phyloP scores from a whole-genome alignment of 2,797 vertebrate species.

The Balearica regulorum region DNA sequence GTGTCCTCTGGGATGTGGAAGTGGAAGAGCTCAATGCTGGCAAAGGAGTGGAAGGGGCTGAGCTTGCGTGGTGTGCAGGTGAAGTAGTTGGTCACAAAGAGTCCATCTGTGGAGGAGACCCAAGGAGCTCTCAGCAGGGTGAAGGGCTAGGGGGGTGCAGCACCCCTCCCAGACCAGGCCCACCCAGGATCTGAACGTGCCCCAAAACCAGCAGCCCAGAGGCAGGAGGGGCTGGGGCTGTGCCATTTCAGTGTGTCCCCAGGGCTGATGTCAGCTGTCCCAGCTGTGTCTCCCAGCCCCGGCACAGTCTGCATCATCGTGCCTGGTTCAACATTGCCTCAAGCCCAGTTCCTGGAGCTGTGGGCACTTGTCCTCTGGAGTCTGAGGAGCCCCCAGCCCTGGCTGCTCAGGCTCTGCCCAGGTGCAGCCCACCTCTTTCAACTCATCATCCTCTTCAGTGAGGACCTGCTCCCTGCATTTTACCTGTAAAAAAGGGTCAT shows the following conservation, averaged over 20 bases:
- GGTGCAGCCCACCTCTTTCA: too few relatives aligned
- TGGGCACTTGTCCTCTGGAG: too few relatives aligned
- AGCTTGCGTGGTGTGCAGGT: slow-evolving; percentile 93
- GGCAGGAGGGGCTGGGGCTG: neutral
- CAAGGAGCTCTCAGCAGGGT: neutral
- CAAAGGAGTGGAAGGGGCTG: slow-evolving; percentile 91
- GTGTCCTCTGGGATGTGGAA: slow-evolving; percentile 96
- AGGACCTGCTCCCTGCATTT: too few relatives aligned
- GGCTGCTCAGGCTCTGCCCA: too few relatives aligned
- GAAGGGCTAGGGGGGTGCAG: neutral
- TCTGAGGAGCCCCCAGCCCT: too few relatives aligned
- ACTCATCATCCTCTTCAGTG: too few relatives aligned
- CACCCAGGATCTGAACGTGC: neutral
- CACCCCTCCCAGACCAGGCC: neutral
- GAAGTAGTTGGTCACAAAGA: slow-evolving; percentile 95
- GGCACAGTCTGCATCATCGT: neutral
- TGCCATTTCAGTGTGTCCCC: neutral
- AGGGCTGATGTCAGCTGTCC: neutral
- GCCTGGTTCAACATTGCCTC: neutral
- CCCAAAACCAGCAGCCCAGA: neutral
- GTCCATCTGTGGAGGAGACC: slow-evolving; percentile 77
- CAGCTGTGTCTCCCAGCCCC: too few relatives aligned
- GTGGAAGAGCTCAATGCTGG: slow-evolving; percentile 93
- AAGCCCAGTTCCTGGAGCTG: too few relatives aligned
- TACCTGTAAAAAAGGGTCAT: too few relatives aligned